phyloP scores from a whole-genome alignment of 2,888 invertebrate species.

The Malachius bipustulatus region DNA sequence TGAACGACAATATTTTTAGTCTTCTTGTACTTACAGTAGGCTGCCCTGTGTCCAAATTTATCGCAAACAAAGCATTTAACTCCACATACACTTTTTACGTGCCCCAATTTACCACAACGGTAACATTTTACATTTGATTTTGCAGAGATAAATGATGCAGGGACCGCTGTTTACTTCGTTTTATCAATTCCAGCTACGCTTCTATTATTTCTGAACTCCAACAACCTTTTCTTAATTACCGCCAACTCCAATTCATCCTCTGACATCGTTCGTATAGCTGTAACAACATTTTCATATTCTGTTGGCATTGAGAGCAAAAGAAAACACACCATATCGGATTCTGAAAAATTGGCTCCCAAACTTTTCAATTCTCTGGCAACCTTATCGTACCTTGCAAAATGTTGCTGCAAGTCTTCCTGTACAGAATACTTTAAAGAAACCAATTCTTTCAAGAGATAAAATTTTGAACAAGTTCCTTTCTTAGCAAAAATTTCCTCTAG shows the following conservation, averaged over 20 bases:
- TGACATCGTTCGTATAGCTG: constrained; percentile 15
- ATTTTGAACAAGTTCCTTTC: constrained; percentile 8
- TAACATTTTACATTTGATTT: constrained; percentile 11
- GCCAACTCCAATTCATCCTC: constrained; percentile 12
- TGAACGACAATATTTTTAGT: not conserved
- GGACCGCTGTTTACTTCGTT: constrained; percentile 4
- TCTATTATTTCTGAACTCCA: constrained; percentile 12
- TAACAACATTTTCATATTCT: constrained; percentile 17
- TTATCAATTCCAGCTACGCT: constrained; percentile 4
- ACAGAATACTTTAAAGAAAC: constrained; percentile 5
- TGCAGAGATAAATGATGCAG: constrained; percentile 5
- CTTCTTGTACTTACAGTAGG: constrained; percentile 7
- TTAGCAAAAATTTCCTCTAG: constrained; percentile 15
- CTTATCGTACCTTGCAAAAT: constrained; percentile 15
- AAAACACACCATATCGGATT: constrained; percentile 14
- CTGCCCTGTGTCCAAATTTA: constrained; percentile 9
- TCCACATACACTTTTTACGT: constrained; percentile 13
- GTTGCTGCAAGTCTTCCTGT: constrained; percentile 10
- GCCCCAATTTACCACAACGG: constrained; percentile 16
- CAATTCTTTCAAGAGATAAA: constrained; percentile 8
- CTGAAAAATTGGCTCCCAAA: constrained; percentile 7
- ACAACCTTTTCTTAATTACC: constrained; percentile 14
- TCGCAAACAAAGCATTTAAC: constrained; percentile 14
- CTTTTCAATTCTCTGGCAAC: constrained; percentile 16
- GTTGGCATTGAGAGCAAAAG: constrained; percentile 15